Base-by-base conservation (phyloP, 1,140 invertebrate genomes). In the Berghia stephanieae region DNA sequence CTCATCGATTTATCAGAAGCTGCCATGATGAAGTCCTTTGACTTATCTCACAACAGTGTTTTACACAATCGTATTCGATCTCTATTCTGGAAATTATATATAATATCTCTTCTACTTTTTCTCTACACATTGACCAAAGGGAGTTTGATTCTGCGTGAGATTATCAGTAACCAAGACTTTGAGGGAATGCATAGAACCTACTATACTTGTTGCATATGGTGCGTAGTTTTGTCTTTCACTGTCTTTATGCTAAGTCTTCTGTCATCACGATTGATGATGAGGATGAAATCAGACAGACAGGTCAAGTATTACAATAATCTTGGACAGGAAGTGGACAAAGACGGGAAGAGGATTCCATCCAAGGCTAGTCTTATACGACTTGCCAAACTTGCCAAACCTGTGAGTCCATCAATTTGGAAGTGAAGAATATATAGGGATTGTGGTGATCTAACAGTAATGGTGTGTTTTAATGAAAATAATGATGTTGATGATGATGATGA, bases 181-280 rank as follows among this genome's bases (percentile, higher is more conserved):
- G 42, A 13, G 6, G 52, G n/a, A 21, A 87, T 88, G 86, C 86
- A 86, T 78, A 55, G 81, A n/a, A 83, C 84, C 21, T 88, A 86
- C 78, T 83, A 87, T 79, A 84, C 82, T 5, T 75, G 85, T 31
- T 75, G 83, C 4, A 85, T 89, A 63, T 82, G 79, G 60, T 79
- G 83, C 36, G 60, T 83, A 18, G 69, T 67, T 36, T 85, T 86
- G 67, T 80, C 81, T 78, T 16, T 87, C 3, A 46, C 87, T 3
- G 82, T 87, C 60, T 78, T 83, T 46, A n/a, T 83, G 16, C 38
- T 85, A 18, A 46, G 81, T 18, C 31, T 84, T 3, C 78, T 72
- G 13, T 84, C 83, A 75, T 78, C 81, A 36, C 24, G 68, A 13
- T 81, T 79, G 0, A 85, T 89, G 84, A 79, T 77, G 63, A 81